Evolutionary conservation across 1,140 invertebrate genomes (phyloP), one percentile per base, ranked within the genome.

Genomic region (Hypothenemus hampei): DNA sequence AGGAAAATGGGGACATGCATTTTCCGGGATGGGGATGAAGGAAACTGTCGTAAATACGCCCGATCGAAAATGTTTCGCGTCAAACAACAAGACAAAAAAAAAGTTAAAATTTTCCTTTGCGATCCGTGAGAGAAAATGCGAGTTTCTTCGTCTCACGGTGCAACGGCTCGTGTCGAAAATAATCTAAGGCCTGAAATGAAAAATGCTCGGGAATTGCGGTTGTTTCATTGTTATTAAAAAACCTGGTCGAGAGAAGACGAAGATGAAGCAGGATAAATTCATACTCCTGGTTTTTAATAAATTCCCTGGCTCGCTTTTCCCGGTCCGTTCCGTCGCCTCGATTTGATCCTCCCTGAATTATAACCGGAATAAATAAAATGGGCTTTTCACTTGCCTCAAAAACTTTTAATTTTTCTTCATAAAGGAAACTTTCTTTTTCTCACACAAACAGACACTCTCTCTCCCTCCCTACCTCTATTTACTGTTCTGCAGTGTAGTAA

Each of bases 271-370:
- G n/a, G n/a, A n/a, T n/a, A n/a, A n/a, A n/a, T n/a, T n/a, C n/a
- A n/a, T n/a, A n/a, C n/a, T n/a, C n/a, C n/a, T n/a, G n/a, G n/a
- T 37, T 57, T 57, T 57, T 57, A 57, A 57, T 57, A 57, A 57
- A 57, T 46, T 57, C 20, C 55, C n/a, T n/a, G n/a, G n/a, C n/a
- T n/a, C n/a, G n/a, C n/a, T n/a, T n/a, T n/a, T n/a, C n/a, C n/a
- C n/a, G n/a, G n/a, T n/a, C n/a, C n/a, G n/a, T n/a, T 39, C 40
- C 29, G 43, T 39, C 36, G 33, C 23, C 45, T 41, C 35, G 47
- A 47, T 57, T 57, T 57, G 55, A 57, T 50, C 55, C 55, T 46
- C n/a, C n/a, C 48, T 57, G 46, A 57, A 57, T 50, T 57, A 57
- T 57, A 43, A 47, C 48, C 55, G 29, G 55, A 57, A 57, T 57